Conservation (phyloP, 2,113 vertebrate species). For the Scomber scombrus region DNA sequence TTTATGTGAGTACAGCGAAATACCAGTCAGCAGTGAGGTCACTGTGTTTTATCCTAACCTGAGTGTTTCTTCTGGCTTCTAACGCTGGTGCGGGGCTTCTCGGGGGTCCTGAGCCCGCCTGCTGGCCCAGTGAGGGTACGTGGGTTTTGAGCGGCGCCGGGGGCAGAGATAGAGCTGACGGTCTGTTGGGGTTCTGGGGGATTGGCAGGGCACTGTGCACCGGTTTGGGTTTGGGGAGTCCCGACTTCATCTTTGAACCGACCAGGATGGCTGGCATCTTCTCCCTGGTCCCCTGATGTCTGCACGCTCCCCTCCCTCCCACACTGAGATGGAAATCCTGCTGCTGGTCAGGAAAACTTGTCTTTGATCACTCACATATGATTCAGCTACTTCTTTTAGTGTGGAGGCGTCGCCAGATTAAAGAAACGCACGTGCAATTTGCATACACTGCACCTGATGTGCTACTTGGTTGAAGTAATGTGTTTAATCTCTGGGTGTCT, state of each 20-base stretch:
- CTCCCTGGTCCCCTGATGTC: conserved; percentile 58
- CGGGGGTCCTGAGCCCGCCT: conserved; percentile 71
- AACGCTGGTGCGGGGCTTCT: conserved; percentile 75
- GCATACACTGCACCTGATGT: conserved; percentile 9
- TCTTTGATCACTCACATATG: conserved; percentile 4
- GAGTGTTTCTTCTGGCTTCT: conserved; percentile 88
- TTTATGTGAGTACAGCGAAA: not conserved
- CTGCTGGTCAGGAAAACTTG: not conserved
- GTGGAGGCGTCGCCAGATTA: conserved; percentile 3
- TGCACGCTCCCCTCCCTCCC: conserved; percentile 12
- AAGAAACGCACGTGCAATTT: not conserved
- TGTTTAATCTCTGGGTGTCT: conserved; percentile 25
- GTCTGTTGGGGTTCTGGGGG: conserved; percentile 88
- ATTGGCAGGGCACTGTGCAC: conserved; percentile 95
- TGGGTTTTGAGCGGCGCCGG: conserved; percentile 86
- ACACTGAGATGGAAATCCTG: conserved; percentile 15
- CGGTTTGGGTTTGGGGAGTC: conserved; percentile 96
- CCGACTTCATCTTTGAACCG: conserved; percentile 98
- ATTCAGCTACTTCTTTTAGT: not conserved
- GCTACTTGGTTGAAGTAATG: not conserved
- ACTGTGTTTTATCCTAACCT: conserved; percentile 86
- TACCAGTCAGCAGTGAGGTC: not conserved
- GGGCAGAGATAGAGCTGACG: conserved; percentile 85
- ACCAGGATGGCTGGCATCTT: conserved; percentile 98
- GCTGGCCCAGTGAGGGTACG: conserved; percentile 60